phyloP scores from a whole-genome alignment of 2,797 vertebrate species.

The Karalla daura region DNA sequence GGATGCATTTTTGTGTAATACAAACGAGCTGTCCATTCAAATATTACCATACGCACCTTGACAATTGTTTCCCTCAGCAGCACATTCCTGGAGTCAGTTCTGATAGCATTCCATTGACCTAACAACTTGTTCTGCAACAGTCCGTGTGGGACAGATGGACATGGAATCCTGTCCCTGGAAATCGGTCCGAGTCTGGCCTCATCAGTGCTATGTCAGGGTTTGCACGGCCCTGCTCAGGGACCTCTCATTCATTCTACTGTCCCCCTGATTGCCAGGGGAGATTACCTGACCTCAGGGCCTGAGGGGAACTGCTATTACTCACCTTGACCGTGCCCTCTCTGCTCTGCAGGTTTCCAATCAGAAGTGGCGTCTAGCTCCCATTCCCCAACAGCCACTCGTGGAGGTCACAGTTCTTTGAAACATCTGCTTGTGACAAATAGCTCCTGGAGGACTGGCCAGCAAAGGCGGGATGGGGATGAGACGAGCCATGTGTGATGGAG shows the following conservation, averaged over 20 bases:
- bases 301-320: constrained; percentile 57
- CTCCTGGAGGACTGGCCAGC: constrained; percentile 55
- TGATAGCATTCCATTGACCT: neutral
- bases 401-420: constrained; percentile 68
- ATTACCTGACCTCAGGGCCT: constrained; percentile 69
- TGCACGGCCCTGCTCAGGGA: constrained; percentile 41
- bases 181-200: constrained; percentile 20
- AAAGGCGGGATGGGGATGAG: constrained; percentile 48
- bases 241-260: constrained; percentile 51
- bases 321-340: constrained; percentile 63
- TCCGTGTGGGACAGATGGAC: neutral
- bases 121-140: neutral
- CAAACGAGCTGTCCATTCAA: neutral
- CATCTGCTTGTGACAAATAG: constrained; percentile 76
- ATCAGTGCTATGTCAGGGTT: constrained; percentile 52
- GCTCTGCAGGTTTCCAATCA: constrained; percentile 70
- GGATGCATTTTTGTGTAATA: neutral
- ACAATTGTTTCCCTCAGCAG: neutral
- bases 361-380: constrained; percentile 36
- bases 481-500: constrained; percentile 35
- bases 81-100: neutral
- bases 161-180: constrained; percentile 36
- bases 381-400: constrained; percentile 47
- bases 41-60: neutral
- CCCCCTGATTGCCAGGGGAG: constrained; percentile 70